Base-by-base conservation (phyloP, 2,888 invertebrate genomes). In the Melinopterus prodromus region DNA sequence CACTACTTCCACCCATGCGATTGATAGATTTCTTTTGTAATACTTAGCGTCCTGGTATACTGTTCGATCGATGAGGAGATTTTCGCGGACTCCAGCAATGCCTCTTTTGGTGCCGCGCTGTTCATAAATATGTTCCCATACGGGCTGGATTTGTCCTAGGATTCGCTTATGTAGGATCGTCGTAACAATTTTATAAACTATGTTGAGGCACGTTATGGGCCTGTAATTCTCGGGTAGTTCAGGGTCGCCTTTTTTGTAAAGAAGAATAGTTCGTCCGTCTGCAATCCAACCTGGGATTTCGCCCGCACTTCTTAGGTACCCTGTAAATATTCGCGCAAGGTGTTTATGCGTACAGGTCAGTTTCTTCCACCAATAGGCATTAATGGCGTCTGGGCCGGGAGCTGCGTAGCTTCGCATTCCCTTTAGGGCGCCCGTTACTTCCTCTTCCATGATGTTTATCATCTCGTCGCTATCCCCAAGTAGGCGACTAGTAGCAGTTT, bases 61-160 rank as follows among this genome's bases (percentile, higher is more conserved):
- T 70, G 70, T 16, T 6, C 70, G 70, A 70, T 79, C 81, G 12
- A 77, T 79, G 6, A 79, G 77, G 6, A 81, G 77, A 36, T 79
- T 81, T 12, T 81, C 79, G 6, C 70, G 70, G 3, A 77, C 37
- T 7, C 77, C 81, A 5, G 78, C 78, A n/a, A 77, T 53, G 5
- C 77, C 79, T 14, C 77, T 53, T 16, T 81, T 77, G 12, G 70
- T 16, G 12, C 79, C 75, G 12, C 79, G 35, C 37, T 81, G 26
- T 26, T 26, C 26, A 26, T 26, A 26, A 26, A 26, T 3, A 26
- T 26, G 26, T 26, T 26, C 26, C 26, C 26, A 26, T 26, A 26
- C 3, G 26, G 26, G 26, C 26, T 26, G 26, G 26, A 26, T 26
- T 26, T 26, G 2, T 26, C 2, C 1, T 2, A 26, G 26, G 26